These are phyloP conservation scores for Amyelois transitella DNA, from an alignment of 1,140 invertebrate genomes.

Conservation along the genomic window DNA sequence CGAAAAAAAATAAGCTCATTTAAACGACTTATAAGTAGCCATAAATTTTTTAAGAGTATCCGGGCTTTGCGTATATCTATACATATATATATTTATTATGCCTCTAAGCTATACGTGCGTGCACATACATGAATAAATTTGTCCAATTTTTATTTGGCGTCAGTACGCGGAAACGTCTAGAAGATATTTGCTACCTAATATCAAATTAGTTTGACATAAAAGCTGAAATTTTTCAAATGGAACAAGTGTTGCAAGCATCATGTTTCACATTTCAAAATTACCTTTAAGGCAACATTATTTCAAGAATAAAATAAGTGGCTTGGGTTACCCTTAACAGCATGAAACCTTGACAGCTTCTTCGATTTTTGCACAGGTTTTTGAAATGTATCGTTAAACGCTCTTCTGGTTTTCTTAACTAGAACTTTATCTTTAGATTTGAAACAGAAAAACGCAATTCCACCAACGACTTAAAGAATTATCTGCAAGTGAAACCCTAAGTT, in stretches of 20 bases:
- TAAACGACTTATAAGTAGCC: neutral
- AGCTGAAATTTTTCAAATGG: too few species aligned
- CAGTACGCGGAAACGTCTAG: conserved; percentile 3
- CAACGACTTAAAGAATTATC: too few species aligned
- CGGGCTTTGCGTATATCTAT: neutral
- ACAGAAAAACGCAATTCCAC: too few species aligned
- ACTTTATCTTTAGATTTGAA: too few species aligned
- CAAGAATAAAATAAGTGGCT: neutral
- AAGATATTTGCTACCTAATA: neutral
- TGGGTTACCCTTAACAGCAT: too few species aligned
- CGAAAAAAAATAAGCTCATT: neutral
- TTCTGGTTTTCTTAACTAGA: too few species aligned
- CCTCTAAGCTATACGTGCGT: neutral
- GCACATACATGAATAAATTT: conserved; percentile 1
- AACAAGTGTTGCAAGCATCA: neutral
- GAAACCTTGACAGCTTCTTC: too few species aligned
- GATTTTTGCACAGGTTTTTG: too few species aligned
- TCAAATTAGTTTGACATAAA: neutral
- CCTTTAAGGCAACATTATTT: neutral
- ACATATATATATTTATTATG: neutral
- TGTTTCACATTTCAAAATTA: neutral
- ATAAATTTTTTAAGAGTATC: conserved; percentile 1
- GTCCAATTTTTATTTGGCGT: conserved; percentile 1
- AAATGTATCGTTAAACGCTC: too few species aligned
- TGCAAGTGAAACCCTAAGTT: too few species aligned